phyloP scores from a whole-genome alignment of 2,888 invertebrate species.

The Teleogryllus oceanicus region DNA sequence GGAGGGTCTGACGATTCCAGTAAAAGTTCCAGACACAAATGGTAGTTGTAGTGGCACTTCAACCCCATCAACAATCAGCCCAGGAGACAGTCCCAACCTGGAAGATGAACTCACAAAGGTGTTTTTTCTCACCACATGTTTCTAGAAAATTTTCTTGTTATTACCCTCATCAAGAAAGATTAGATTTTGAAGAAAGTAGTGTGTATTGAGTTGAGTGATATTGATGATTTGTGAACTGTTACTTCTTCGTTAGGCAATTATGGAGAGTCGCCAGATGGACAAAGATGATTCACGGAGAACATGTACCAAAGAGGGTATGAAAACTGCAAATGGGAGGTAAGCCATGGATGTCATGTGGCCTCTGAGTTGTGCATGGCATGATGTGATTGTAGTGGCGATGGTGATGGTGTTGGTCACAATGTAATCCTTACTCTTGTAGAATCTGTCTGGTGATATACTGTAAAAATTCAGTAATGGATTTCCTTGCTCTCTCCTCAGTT shows the following conservation, averaged over 20 bases:
- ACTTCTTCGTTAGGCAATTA: constrained; percentile 30
- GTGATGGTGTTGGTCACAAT: not conserved
- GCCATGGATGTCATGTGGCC: not conserved
- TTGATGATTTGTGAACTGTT: not conserved
- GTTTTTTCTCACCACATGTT: constrained; percentile 23
- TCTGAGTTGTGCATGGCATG: constrained; percentile 18
- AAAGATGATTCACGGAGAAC: constrained; percentile 44
- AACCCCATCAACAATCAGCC: constrained; percentile 52
- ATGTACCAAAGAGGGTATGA: constrained; percentile 30
- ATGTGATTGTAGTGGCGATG: not conserved
- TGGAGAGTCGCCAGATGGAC: constrained; percentile 44
- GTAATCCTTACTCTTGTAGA: not conserved
- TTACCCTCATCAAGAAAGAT: not conserved
- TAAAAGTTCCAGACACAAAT: constrained; percentile 24
- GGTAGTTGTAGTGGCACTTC: constrained; percentile 45
- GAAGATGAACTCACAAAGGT: constrained; percentile 41
- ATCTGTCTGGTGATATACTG: not conserved
- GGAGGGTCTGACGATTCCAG: constrained; percentile 28
- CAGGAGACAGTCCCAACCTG: constrained; percentile 46
- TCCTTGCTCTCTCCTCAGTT: not conserved
- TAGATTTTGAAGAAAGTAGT: not conserved
- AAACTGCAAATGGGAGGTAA: constrained; percentile 33
- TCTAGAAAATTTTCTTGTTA: not conserved
- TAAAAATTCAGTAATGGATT: not conserved
- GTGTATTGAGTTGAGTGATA: not conserved